phyloP scores from a whole-genome alignment of 2,888 invertebrate species.

The Automeris io region DNA sequence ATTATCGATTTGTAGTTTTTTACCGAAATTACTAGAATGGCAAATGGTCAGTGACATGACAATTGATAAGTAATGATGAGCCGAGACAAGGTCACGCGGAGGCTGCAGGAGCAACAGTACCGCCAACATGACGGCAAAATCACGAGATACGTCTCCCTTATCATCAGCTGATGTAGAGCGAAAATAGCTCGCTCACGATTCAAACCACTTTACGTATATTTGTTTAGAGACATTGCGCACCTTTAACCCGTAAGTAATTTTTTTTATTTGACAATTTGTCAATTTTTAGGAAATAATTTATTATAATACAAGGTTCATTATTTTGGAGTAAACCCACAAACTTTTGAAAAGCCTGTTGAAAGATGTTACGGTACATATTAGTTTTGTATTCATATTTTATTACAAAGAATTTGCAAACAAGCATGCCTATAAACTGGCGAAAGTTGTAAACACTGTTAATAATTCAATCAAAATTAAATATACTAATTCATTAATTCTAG shows the following conservation, averaged over 20 bases:
- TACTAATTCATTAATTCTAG: too few species aligned
- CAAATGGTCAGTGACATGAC: conserved; percentile 13
- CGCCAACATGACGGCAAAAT: conserved; percentile 58
- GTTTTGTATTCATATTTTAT: too few species aligned
- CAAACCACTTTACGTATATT: conserved; percentile 27
- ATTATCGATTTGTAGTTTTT: too few species aligned
- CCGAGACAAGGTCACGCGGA: conserved; percentile 38
- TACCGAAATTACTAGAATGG: conserved; percentile 3
- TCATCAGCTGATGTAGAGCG: conserved; percentile 62
- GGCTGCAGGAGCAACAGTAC: conserved; percentile 59
- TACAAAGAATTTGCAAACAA: too few species aligned
- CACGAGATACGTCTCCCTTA: conserved; percentile 73
- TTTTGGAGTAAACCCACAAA: too few species aligned
- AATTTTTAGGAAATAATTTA: neutral
- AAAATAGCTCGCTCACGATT: conserved; percentile 37
- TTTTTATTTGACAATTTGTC: conserved; percentile 10
- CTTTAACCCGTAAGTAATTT: conserved; percentile 30
- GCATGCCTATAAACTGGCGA: too few species aligned
- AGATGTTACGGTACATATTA: too few species aligned
- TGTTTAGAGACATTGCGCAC: conserved; percentile 22
- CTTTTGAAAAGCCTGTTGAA: too few species aligned
- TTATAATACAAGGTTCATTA: neutral
- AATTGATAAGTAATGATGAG: conserved; percentile 39
- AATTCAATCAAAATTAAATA: too few species aligned
- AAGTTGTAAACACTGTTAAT: too few species aligned